A percentile compares a stretch with the other conserved stretches of the same genome.
Evolutionary conservation across 2,888 invertebrate genomes (phyloP).

Genomic region (Epistrophe eligans): DNA sequence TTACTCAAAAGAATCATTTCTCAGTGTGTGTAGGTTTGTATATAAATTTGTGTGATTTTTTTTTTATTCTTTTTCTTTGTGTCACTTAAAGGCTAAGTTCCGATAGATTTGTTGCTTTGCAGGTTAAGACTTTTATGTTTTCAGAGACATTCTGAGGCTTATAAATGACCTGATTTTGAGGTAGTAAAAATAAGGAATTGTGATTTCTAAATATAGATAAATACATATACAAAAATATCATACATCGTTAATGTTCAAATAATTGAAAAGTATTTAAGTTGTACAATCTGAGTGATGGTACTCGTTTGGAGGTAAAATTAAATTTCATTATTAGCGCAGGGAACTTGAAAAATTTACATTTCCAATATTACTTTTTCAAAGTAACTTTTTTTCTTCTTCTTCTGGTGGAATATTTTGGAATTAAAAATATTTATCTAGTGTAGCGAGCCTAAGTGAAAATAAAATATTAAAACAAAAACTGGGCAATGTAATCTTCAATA

Average conservation of each 20-base stretch:
- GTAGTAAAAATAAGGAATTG: background rate
- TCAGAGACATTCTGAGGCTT: background rate
- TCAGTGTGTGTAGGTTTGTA: background rate
- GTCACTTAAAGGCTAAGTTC: conserved; percentile 5
- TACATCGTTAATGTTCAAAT: background rate
- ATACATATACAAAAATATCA: background rate
- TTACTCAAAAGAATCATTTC: conserved; percentile 12
- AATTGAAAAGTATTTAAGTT: too few species aligned
- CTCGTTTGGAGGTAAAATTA: too few species aligned
- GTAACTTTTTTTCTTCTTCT: too few species aligned
- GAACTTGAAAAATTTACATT: too few species aligned
- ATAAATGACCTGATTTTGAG: background rate
- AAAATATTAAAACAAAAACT: too few species aligned
- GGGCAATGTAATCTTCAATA: too few species aligned
- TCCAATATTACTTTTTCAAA: too few species aligned
- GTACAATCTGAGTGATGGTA: too few species aligned
- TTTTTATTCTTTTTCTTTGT: conserved; percentile 5
- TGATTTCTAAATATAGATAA: background rate
- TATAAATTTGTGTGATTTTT: background rate
- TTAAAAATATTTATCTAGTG: too few species aligned
- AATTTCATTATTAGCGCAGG: too few species aligned
- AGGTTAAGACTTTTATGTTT: conserved; percentile 11
- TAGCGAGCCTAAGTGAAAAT: too few species aligned
- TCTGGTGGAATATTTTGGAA: too few species aligned
- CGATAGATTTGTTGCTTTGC: conserved; percentile 18